phyloP scores from a whole-genome alignment of 2,888 invertebrate genomes.

The Hydrotaea cyrtoneurina region DNA sequence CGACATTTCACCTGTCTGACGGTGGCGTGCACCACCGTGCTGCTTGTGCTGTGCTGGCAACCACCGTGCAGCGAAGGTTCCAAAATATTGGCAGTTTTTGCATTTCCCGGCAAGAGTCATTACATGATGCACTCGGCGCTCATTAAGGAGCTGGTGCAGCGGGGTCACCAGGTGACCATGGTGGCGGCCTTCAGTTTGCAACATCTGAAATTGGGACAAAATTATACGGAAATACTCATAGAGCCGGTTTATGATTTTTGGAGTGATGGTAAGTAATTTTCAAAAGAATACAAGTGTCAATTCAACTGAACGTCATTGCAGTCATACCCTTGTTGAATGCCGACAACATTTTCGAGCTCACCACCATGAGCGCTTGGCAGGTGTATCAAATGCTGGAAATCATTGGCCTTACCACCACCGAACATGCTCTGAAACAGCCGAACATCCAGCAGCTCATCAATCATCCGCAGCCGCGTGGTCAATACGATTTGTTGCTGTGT shows the following conservation, averaged over 20 bases:
- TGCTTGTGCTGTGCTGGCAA: slow-evolving; percentile 28
- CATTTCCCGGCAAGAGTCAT: slow-evolving; percentile 81
- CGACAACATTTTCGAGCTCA: slow-evolving; percentile 76
- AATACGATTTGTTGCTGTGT: slow-evolving; percentile 81
- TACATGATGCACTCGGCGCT: slow-evolving; percentile 81
- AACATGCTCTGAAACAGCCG: slow-evolving; percentile 76
- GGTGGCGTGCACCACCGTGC: neutral
- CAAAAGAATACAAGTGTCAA: too few relatives aligned
- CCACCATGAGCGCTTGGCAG: slow-evolving; percentile 72
- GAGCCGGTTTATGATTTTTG: slow-evolving; percentile 78
- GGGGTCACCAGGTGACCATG: slow-evolving; percentile 81
- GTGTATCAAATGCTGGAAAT: slow-evolving; percentile 76
- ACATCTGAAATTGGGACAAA: slow-evolving; percentile 72
- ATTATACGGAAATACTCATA: slow-evolving; percentile 79
- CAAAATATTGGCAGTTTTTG: slow-evolving; percentile 81
- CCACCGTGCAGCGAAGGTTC: slow-evolving; percentile 68
- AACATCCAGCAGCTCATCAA: slow-evolving; percentile 77
- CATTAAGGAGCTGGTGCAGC: slow-evolving; percentile 79
- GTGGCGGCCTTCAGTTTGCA: slow-evolving; percentile 74
- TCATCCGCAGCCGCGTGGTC: slow-evolving; percentile 71
- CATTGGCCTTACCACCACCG: slow-evolving; percentile 76
- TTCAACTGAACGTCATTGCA: slow-evolving; percentile 51
- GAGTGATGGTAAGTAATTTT: slow-evolving; percentile 71
- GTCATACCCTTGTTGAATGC: slow-evolving; percentile 75
- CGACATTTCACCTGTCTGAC: slow-evolving; percentile 43